Evolutionary conservation across 1,140 invertebrate species (phyloP), one percentile per base, ranked within the genome.

Genomic region (Drosophila orosa): DNA sequence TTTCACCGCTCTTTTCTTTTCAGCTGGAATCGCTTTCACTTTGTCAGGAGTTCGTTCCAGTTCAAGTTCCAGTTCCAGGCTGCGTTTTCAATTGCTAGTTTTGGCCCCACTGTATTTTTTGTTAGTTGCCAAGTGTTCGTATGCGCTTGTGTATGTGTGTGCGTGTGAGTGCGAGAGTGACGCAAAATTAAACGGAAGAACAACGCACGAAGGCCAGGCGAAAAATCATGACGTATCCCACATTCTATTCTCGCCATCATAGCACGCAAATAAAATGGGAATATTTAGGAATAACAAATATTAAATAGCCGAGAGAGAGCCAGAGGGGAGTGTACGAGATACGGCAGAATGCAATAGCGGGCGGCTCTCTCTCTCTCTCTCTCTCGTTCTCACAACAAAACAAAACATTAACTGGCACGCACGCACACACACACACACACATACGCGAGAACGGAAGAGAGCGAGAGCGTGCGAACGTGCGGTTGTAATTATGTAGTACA

Each of bases 401-500:
- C 83, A 87, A 87, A 87, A 87, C 84, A 89, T 87, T 83, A 69
- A 89, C 73, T 79, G 83, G 47, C 66, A 69, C 74, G 59, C 73
- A 48, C 68, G 62, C 74, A 58, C 24, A 56, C 25, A 45, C 27
- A 35, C 29, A 9, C 29, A 52, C 39, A 17, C 25, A 15, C 5
- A 19, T n/a, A n/a, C n/a, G 71, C 31, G 35, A 63, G 56, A 45
- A 19, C 29, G 35, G 62, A 67, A 67, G 31, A 61, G 59, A 57
- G 52, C 13, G 33, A 57, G 59, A 61, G 48, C 55, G 81, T 66
- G 59, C 74, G 76, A 80, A 80, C 77, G 82, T 50, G 66, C 80
- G 78, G 63, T 83, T 87, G 84, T 87, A 89, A 89, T 84, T 89
- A 89, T 89, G 84, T 89, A 89, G 84, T 89, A 89, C 84, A 89